A percentile compares a stretch with the other conserved stretches of the same genome.
Conservation (phyloP, 2,888 invertebrate species). For the Sacculina carcini region DNA sequence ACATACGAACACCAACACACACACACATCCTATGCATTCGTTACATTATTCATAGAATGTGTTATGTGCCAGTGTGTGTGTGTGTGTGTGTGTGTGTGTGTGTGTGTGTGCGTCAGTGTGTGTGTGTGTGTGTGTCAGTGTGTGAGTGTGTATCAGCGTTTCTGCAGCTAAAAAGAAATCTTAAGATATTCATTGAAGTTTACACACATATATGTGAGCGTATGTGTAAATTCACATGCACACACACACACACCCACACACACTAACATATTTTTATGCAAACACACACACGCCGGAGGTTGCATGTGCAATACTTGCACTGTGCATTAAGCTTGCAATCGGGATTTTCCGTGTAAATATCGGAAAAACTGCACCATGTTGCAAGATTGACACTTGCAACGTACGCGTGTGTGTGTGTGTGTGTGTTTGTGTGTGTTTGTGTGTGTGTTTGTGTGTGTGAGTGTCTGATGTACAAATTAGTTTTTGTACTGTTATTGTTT, state of each 20-base stretch:
- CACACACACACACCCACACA: neutral
- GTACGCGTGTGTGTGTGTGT: no score
- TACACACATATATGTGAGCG: neutral
- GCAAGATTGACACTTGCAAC: no score
- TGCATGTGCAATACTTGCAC: no score
- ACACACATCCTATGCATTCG: neutral
- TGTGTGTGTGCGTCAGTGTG: neutral
- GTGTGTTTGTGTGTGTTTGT: no score
- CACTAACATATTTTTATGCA: neutral
- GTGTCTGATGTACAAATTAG: no score
- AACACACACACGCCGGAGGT: neutral
- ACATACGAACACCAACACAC: no score
- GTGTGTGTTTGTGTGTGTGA: no score
- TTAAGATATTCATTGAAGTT: neutral
- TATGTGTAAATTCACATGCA: neutral
- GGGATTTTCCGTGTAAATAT: no score
- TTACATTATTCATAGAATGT: neutral
- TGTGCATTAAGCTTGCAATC: no score
- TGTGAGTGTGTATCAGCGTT: neutral
- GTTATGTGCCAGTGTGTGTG: neutral
- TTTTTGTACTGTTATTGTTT: no score
- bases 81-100: neutral
- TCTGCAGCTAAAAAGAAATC: neutral
- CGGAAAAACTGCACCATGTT: no score
- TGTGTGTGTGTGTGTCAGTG: no score